Percentiles rank a stretch among this genome's conserved stretches.
Evolutionary conservation across 2,888 invertebrate species (phyloP).

Genomic region (Leptinotarsa rubiginosa): DNA sequence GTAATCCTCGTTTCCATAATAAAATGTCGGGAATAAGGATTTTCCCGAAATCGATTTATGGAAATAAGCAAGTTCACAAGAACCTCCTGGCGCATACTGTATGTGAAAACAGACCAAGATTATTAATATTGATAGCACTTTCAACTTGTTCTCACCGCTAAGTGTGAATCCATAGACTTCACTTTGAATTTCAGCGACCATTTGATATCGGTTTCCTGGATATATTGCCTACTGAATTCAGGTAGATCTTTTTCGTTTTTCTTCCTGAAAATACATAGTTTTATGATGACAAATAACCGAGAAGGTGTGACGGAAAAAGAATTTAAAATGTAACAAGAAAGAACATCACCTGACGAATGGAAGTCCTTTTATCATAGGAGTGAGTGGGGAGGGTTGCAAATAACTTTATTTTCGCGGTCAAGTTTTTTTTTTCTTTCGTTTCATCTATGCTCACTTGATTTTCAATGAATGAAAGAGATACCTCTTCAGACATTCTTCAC

Average conservation of each 20-base stretch:
- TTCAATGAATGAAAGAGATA: no score
- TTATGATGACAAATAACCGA: constrained; percentile 32
- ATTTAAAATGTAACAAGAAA: constrained; percentile 8
- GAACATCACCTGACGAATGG: constrained; percentile 17
- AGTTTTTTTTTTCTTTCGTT: no score
- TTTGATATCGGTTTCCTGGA: constrained; percentile 76
- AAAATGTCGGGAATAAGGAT: no score
- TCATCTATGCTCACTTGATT: no score
- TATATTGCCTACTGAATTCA: constrained; percentile 68
- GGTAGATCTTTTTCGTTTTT: constrained; percentile 58
- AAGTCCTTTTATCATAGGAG: constrained; percentile 7
- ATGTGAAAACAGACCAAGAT: neutral
- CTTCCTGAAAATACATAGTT: constrained; percentile 59
- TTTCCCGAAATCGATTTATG: no score
- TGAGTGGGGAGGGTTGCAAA: constrained; percentile 9
- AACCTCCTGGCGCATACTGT: neutral
- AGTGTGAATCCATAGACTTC: constrained; percentile 46
- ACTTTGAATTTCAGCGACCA: constrained; percentile 72
- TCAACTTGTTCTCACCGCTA: constrained; percentile 54
- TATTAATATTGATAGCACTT: neutral
- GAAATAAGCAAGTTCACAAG: neutral
- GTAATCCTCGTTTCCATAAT: no score
- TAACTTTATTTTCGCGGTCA: no score
- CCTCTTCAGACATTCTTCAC: no score
- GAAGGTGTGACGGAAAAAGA: neutral